These are phyloP conservation scores for Parazoanthus darwini DNA, from an alignment of 92 coral and sea anemone species.

Conservation along the genomic window DNA sequence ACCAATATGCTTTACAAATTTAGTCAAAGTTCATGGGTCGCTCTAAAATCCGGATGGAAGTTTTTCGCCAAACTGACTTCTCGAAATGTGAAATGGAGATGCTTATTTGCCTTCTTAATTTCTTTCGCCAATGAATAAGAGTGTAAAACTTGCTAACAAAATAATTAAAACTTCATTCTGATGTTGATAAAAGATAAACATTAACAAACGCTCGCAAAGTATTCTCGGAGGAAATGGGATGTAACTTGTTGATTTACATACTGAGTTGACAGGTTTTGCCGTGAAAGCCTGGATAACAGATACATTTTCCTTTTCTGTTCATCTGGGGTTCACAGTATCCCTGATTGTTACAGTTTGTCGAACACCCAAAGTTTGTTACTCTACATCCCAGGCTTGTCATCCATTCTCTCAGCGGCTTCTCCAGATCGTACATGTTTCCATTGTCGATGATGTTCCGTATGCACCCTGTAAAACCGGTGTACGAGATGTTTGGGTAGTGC, in stretches of 20 bases:
- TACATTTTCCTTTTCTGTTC: constrained; percentile 61
- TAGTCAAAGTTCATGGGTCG: no score
- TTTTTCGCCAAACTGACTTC: no score
- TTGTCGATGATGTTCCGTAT: constrained; percentile 80
- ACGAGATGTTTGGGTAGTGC: constrained; percentile 65
- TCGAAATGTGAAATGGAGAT: no score
- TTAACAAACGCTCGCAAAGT: no score
- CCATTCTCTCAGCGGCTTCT: constrained; percentile 67
- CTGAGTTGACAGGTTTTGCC: constrained; percentile 57
- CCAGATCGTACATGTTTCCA: constrained; percentile 82
- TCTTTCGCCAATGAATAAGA: no score
- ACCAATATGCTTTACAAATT: no score
- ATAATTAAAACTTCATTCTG: no score
- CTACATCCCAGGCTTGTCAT: constrained; percentile 73
- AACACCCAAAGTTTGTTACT: constrained; percentile 54
- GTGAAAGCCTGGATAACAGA: constrained; percentile 74
- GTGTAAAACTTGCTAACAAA: no score
- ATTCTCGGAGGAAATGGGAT: no score
- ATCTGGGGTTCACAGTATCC: constrained; percentile 87
- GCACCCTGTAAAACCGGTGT: constrained; percentile 83
- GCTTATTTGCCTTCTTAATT: no score
- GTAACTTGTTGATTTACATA: constrained; percentile 33
- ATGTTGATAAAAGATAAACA: no score
- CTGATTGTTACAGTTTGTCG: constrained; percentile 54
- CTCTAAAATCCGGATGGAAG: no score